Percentiles rank a stretch among this genome's conserved stretches.
Conservation (phyloP, 1,140 invertebrate species). For the Neomicropteryx cornuta region DNA sequence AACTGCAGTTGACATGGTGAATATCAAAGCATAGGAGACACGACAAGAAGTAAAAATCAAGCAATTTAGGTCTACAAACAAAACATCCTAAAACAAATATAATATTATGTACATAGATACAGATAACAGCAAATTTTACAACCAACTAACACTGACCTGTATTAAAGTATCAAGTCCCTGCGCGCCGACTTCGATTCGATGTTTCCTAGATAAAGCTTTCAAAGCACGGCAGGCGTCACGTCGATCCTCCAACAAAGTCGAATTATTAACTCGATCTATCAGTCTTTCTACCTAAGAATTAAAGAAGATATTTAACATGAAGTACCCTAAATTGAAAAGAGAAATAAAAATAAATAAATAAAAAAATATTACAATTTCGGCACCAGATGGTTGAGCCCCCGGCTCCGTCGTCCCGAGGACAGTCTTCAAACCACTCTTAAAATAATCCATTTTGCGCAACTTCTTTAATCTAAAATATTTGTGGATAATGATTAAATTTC, state of each 20-base stretch:
- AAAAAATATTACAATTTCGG: slow-evolving; percentile 66
- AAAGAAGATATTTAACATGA: slow-evolving; percentile 6
- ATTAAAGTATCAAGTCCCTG: slow-evolving; percentile 84
- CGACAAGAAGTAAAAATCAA: no score
- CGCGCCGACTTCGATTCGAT: slow-evolving; percentile 90
- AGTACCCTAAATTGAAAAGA: slow-evolving; percentile 3
- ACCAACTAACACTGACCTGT: slow-evolving; percentile 39
- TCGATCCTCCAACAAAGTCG: slow-evolving; percentile 87
- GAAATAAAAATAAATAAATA: background rate
- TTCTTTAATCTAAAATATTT: no score
- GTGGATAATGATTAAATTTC: no score
- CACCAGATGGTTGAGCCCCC: slow-evolving; percentile 60
- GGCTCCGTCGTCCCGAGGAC: slow-evolving; percentile 72
- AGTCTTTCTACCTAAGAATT: slow-evolving; percentile 76
- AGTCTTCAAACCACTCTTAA: slow-evolving; percentile 80
- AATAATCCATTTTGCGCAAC: slow-evolving; percentile 60
- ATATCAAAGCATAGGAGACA: no score
- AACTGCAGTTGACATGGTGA: no score
- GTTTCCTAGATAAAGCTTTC: slow-evolving; percentile 87
- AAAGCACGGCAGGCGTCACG: slow-evolving; percentile 93
- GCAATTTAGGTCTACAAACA: no score
- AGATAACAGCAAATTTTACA: no score
- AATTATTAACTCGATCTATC: slow-evolving; percentile 83
- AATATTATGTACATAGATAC: no score
- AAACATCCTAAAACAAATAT: no score